phyloP scores from a whole-genome alignment of 2,113 vertebrate species.

The Osmerus mordax region DNA sequence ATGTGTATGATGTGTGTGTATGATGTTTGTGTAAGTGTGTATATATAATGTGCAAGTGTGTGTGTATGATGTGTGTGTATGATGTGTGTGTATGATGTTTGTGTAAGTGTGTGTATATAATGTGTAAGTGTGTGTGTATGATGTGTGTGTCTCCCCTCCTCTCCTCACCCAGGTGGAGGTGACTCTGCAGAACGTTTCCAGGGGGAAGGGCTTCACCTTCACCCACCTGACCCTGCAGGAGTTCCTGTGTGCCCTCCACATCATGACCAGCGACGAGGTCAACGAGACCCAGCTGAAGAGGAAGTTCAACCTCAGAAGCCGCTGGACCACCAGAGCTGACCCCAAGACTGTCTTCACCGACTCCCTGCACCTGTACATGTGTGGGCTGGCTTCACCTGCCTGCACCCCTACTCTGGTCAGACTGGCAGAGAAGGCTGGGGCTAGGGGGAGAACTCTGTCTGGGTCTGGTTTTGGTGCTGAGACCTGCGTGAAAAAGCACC shows the following conservation, averaged over 20 bases:
- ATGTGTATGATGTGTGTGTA: too few relatives aligned
- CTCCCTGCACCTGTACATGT: constrained; percentile 79
- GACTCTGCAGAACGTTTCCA: constrained; percentile 44
- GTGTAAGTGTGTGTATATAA: too few relatives aligned
- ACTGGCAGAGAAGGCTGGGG: constrained; percentile 44
- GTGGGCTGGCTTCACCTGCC: constrained; percentile 75
- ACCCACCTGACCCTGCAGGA: constrained; percentile 85
- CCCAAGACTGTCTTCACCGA: constrained; percentile 73
- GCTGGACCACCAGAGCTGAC: constrained; percentile 78
- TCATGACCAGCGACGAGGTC: constrained; percentile 76
- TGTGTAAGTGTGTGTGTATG: too few relatives aligned
- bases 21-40: too few relatives aligned
- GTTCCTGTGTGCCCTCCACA: constrained; percentile 82
- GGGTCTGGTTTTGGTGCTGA: constrained; percentile 22
- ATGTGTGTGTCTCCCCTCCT: not conserved
- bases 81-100: too few relatives aligned
- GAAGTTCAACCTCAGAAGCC: constrained; percentile 80
- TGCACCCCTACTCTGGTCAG: constrained; percentile 69
- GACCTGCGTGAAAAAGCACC: constrained; percentile 67
- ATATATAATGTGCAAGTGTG: too few relatives aligned
- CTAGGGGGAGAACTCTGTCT: not conserved
- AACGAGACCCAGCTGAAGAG: constrained; percentile 61
- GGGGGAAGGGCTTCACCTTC: constrained; percentile 74
- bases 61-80: too few relatives aligned
- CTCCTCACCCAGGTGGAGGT: constrained; percentile 66